Base-by-base conservation (phyloP, 2,888 invertebrate genomes). In the Gymnocheta viridis region DNA sequence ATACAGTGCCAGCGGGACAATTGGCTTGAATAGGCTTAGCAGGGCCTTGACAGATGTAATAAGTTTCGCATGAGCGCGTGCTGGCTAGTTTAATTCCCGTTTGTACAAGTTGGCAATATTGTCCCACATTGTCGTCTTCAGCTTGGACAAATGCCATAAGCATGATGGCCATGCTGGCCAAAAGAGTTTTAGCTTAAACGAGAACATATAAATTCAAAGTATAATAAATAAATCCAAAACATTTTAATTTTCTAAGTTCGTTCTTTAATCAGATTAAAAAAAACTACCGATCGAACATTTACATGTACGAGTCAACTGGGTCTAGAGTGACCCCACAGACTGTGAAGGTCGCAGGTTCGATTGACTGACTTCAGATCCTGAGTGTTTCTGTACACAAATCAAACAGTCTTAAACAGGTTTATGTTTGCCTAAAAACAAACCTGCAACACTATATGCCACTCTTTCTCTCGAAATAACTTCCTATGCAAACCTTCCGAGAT, bases 71-170 rank as follows among this genome's bases (percentile, higher is more conserved):
- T 0, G 85, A 82, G 0, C 38, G 44, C 27, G 83, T 80, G 24
- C 87, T 87, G 51, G 80, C 82, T 47, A 89, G 79, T 29, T 73
- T 82, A 5, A 81, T 78, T 19, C 86, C 87, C 7, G 66, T 12
- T 27, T 60, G 7, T 10, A 87, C 67, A 29, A 88, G 70, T 14
- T 82, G 38, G 29, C 89, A 89, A 51, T 77, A 85, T 4, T 64
- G 70, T 19, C 73, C 54, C 0, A 86, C 86, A 78, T 87, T 41
- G 19, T 87, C 47, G 19, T 87, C 87, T 17, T 82, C 82, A 22
- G 85, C 87, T n/a, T 77, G 44, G 4, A 76, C 69, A 9, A 76
- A 10, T 1, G 73, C 67, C 60, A 87, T 5, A 4, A 86, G 24
- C n/a, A 85, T 38, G 56, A 70, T 32, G 58, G 64, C 73, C 58